Percentiles rank a stretch among this genome's conserved stretches.
Evolutionary conservation across 2,797 vertebrate genomes (phyloP).

Genomic region (Amblyopsis hoosieri): DNA sequence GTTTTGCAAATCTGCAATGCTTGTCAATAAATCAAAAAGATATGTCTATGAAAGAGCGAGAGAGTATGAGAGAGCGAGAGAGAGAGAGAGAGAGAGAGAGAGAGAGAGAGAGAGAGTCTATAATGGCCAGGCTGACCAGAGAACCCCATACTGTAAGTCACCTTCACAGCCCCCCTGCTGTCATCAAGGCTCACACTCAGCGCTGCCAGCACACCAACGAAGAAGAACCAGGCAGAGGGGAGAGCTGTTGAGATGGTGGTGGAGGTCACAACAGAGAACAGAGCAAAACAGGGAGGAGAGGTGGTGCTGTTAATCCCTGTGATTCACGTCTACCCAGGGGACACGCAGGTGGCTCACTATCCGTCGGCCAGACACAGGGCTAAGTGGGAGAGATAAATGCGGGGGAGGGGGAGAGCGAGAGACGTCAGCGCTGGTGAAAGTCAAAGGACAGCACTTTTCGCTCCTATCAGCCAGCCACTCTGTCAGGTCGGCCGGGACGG

Average conservation of each 20-base stretch:
- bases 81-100: not conserved
- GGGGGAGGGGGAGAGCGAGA: slow-evolving; percentile 23
- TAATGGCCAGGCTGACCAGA: not conserved
- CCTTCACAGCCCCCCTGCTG: slow-evolving; percentile 28
- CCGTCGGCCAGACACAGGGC: slow-evolving; percentile 39
- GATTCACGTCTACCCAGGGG: slow-evolving; percentile 49
- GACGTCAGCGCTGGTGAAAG: slow-evolving; percentile 72
- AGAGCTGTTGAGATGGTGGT: slow-evolving; percentile 30
- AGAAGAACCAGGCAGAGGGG: slow-evolving; percentile 8
- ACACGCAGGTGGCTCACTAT: slow-evolving; percentile 31
- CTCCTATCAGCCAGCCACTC: slow-evolving; percentile 45
- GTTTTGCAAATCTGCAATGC: no score
- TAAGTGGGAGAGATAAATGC: slow-evolving; percentile 14
- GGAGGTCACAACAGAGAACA: slow-evolving; percentile 26
- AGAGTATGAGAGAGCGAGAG: not conserved
- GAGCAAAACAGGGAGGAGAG: not conserved
- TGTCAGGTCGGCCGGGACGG: slow-evolving; percentile 56
- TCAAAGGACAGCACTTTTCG: slow-evolving; percentile 67
- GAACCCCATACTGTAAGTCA: slow-evolving; percentile 20
- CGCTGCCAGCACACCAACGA: slow-evolving; percentile 4
- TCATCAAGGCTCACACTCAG: slow-evolving; percentile 15
- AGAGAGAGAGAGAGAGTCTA: not conserved
- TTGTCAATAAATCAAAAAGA: not conserved
- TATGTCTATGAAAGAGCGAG: not conserved
- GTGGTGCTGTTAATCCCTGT: slow-evolving; percentile 31